phyloP scores from a whole-genome alignment of 2,797 vertebrate genomes.

The Pampus argenteus region DNA sequence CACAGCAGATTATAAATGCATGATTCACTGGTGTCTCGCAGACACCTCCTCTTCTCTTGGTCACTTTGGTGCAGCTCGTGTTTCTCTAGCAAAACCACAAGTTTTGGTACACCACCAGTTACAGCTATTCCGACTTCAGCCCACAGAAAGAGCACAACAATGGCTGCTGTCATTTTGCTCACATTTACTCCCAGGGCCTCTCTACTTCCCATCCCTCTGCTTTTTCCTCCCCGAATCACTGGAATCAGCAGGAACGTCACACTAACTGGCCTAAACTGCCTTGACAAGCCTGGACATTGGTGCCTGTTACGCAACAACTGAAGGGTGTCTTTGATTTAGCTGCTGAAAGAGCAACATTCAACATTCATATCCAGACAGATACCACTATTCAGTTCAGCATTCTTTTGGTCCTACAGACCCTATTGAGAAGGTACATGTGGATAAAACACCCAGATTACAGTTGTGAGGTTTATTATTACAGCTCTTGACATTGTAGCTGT shows the following conservation, averaged over 20 bases:
- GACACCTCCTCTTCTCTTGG: slow-evolving; percentile 18
- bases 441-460: slow-evolving; percentile 33
- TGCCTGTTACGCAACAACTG: slow-evolving; percentile 56
- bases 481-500: background rate
- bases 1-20: slow-evolving; percentile 28
- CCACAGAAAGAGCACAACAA: slow-evolving; percentile 71
- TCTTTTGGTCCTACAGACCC: slow-evolving; percentile 45
- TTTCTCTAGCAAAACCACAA: slow-evolving; percentile 51
- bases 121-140: slow-evolving; percentile 58
- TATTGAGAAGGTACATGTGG: slow-evolving; percentile 29
- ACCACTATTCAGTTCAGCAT: slow-evolving; percentile 45
- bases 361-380: slow-evolving; percentile 66
- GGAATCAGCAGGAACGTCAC: slow-evolving; percentile 63
- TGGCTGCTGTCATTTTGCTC: slow-evolving; percentile 66
- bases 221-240: slow-evolving; percentile 61
- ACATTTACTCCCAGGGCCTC: slow-evolving; percentile 50
- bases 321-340: slow-evolving; percentile 65
- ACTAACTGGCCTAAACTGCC: slow-evolving; percentile 61
- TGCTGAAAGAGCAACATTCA: slow-evolving; percentile 73
- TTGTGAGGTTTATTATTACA: slow-evolving; percentile 10
- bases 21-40: slow-evolving; percentile 2
- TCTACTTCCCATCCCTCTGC: slow-evolving; percentile 54
- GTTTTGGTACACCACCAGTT: slow-evolving; percentile 51
- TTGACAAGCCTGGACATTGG: slow-evolving; percentile 44
- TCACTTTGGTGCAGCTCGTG: slow-evolving; percentile 31